Conservation (phyloP, 1,140 invertebrate species). For the Stenopsyche tienmushanensis region DNA sequence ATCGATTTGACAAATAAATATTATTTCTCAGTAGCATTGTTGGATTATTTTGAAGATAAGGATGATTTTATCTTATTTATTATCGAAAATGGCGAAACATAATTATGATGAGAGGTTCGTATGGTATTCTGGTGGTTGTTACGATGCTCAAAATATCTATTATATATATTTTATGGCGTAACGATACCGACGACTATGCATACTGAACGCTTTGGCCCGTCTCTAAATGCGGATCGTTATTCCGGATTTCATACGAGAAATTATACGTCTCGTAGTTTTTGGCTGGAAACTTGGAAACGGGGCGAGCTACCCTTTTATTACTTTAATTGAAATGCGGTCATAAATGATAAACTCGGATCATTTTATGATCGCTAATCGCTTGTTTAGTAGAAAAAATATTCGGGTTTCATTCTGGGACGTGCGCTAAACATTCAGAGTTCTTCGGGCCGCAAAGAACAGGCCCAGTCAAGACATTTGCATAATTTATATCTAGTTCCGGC, state of each 20-base stretch:
- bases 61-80: too few species aligned
- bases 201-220: neutral
- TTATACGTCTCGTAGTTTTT: slow-evolving; percentile 21
- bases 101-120: too few species aligned
- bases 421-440: neutral
- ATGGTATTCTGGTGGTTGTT: too few species aligned
- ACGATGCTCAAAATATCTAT: too few species aligned
- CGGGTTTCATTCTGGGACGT: too few species aligned
- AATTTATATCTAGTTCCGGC: slow-evolving; percentile 14
- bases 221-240: slow-evolving; percentile 5
- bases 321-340: slow-evolving; percentile 39
- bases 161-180: too few species aligned
- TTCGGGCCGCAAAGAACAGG: too few species aligned
- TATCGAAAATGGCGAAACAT: too few species aligned
- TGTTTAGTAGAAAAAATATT: slow-evolving; percentile 32
- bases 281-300: slow-evolving; percentile 21
- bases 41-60: too few species aligned
- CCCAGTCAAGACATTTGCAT: slow-evolving; percentile 9
- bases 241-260: slow-evolving; percentile 15
- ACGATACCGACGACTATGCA: too few species aligned
- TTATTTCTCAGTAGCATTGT: too few species aligned
- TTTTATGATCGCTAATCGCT: slow-evolving; percentile 41
- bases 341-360: slow-evolving; percentile 42
- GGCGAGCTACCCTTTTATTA: slow-evolving; percentile 35
- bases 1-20: too few species aligned